A percentile compares a stretch with the other conserved stretches of the same genome.
phyloP scores from a whole-genome alignment of 2,113 vertebrate species.

The Oxyura jamaicensis region DNA sequence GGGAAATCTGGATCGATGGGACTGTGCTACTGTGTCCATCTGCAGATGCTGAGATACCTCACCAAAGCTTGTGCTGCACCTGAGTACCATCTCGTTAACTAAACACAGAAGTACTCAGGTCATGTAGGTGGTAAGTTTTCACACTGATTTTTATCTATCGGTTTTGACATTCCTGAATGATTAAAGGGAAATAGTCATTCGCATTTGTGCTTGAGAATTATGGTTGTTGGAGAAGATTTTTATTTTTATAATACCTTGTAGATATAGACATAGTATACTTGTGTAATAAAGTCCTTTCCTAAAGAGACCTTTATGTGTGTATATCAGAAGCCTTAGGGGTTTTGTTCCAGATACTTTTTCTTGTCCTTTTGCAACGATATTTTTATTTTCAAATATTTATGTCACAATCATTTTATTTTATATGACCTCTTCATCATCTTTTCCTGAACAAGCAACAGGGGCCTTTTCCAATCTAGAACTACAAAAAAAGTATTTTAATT shows the following conservation, averaged over 20 bases:
- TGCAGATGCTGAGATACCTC: background rate
- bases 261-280: background rate
- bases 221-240: background rate
- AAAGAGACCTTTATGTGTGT: background rate
- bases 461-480: background rate
- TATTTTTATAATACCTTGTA: background rate
- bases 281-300: background rate
- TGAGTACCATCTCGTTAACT: background rate
- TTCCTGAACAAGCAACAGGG: background rate
- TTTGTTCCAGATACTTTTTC: background rate
- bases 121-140: background rate
- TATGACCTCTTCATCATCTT: background rate
- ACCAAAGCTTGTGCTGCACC: rapidly evolving
- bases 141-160: background rate
- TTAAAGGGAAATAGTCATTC: background rate
- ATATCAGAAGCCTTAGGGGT: rapidly evolving
- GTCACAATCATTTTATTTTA: background rate
- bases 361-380: background rate
- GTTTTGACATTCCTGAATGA: background rate
- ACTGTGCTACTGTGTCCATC: rapidly evolving
- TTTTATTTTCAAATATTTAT: background rate
- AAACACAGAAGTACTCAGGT: background rate
- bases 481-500: background rate
- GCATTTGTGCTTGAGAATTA: background rate
- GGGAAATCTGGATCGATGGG: background rate